Conservation (phyloP, 2,797 vertebrate genomes). For the Malacoraja senta region DNA sequence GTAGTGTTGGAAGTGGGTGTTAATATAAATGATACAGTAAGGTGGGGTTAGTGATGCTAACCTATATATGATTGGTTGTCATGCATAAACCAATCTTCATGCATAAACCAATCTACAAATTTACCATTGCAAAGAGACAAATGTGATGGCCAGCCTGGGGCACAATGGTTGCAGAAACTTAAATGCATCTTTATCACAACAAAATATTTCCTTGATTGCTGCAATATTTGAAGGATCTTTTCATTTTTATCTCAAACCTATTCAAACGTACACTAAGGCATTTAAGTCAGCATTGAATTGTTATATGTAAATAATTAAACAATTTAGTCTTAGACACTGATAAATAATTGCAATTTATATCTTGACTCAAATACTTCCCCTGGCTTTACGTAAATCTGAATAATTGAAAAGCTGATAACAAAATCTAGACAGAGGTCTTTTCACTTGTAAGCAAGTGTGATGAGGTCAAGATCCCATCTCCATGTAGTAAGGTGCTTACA, state of each 20-base stretch:
- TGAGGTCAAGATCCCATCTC: not conserved
- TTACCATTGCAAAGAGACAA: not conserved
- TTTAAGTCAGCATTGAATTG: not conserved
- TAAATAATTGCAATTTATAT: not conserved
- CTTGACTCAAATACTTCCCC: not conserved
- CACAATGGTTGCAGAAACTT: not conserved
- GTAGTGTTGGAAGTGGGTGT: too few relatives aligned
- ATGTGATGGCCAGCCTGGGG: not conserved
- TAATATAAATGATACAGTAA: too few relatives aligned
- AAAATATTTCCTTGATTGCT: not conserved
- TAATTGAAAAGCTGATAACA: not conserved
- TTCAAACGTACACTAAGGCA: not conserved
- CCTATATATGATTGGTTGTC: too few relatives aligned
- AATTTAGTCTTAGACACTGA: not conserved
- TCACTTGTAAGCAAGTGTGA: not conserved
- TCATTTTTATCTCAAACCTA: not conserved
- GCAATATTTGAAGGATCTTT: conserved; percentile 18
- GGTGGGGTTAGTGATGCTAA: too few relatives aligned
- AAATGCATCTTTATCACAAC: not conserved
- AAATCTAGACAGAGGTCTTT: not conserved
- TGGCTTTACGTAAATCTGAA: not conserved
- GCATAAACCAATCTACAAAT: too few relatives aligned
- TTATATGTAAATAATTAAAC: conserved; percentile 4
- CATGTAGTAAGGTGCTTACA: not conserved
- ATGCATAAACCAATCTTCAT: too few relatives aligned